Evolutionary conservation across 2,888 invertebrate genomes (phyloP).

Genomic region (Callimorpha dominula): DNA sequence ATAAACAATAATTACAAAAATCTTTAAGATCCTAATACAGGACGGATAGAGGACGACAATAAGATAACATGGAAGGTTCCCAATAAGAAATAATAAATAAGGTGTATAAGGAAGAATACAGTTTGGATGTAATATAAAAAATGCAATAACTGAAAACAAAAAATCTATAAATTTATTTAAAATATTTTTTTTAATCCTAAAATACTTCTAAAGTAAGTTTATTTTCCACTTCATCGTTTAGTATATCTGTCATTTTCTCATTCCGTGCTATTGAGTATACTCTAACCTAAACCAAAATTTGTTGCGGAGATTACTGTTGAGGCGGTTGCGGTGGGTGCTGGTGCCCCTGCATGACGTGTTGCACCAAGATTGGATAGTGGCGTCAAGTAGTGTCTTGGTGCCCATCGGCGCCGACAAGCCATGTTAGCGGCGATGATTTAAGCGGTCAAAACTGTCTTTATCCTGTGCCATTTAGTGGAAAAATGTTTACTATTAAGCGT

Average conservation of each 20-base stretch:
- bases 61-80: no score
- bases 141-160: slow-evolving; percentile 23
- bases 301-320: slow-evolving; percentile 13
- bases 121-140: no score
- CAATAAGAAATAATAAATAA: no score
- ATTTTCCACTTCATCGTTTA: slow-evolving; percentile 1
- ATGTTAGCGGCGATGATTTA: slow-evolving; percentile 13
- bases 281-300: slow-evolving; percentile 9
- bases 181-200: slow-evolving; percentile 9
- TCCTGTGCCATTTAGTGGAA: slow-evolving; percentile 18
- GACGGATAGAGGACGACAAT: no score
- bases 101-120: no score
- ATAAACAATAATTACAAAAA: no score
- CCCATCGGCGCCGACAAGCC: slow-evolving; percentile 13
- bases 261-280: neutral
- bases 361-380: slow-evolving; percentile 17
- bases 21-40: no score
- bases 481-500: slow-evolving; percentile 33
- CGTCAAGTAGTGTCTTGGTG: slow-evolving; percentile 1
- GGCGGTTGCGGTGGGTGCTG: slow-evolving; percentile 13
- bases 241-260: slow-evolving; percentile 1
- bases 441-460: neutral
- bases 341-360: slow-evolving; percentile 19
- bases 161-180: slow-evolving; percentile 6
- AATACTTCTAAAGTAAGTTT: slow-evolving; percentile 15